Base-by-base conservation (phyloP, 2,113 vertebrate genomes). In the Chaetura pelagica region DNA sequence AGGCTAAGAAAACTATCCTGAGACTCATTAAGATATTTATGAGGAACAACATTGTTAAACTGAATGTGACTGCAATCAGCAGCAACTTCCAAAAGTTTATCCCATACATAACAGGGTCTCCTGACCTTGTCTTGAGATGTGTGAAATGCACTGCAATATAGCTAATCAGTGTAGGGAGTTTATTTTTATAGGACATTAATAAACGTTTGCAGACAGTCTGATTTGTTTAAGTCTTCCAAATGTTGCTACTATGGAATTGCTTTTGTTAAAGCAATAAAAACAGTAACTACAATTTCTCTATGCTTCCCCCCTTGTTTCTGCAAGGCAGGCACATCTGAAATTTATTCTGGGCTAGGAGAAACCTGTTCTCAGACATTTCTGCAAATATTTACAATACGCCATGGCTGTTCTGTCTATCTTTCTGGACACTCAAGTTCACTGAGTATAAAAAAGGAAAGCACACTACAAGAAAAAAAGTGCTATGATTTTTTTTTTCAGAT, bases 11-110 rank as follows among this genome's bases (percentile, higher is more conserved):
- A 77, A 84, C 66, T 90, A 59, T 49, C 82, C 75, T 71, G 88
- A 93, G 72, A 71, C 87, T 95, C 61, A 72, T 90, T 93, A 93
- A 86, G 92, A 86, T 90, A 88, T 88, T 93, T 91, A 79, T 93
- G 85, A 96, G 61, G 64, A 93, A 51, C 46, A 95, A 49, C 67
- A 63, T n/a, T 83, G 87, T 88, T 94, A 90, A 92, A 94, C 63
- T 66, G 86, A 90, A 92, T 67, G 72, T 49, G 88, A 90, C 85
- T 93, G 68, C 75, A 93, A 90, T 90, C 90, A 92, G 46, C 63
- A 86, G 63, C 82, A 88, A 58, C 42, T 81, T 86, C 68, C 68
- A 54, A 44, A 93, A 90, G 38, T 94, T 90, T 94, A 94, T 89
- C 15, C 42, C 48, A 77, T 77, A 55, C 38, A 34, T 84, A 90